phyloP scores from a whole-genome alignment of 2,888 invertebrate genomes.

The Orchesellides sinensis region DNA sequence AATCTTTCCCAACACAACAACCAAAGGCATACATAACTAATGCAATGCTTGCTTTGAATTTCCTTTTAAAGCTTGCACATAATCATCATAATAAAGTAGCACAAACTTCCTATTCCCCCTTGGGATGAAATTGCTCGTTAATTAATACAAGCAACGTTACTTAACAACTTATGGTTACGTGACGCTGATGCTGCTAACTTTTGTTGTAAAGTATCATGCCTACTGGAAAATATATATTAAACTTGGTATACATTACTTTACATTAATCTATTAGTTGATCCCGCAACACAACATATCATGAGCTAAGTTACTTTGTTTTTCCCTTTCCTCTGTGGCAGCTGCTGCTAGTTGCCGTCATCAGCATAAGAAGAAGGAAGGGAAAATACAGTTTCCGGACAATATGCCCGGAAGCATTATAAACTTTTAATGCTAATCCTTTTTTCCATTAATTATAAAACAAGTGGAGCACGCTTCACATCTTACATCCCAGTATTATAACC shows the following conservation, averaged over 20 bases:
- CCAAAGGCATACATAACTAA: neutral
- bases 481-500: no score
- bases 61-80: constrained; percentile 9
- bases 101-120: constrained; percentile 44
- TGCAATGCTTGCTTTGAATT: neutral
- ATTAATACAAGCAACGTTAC: constrained; percentile 66
- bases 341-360: constrained; percentile 39
- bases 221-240: constrained; percentile 27
- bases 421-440: constrained; percentile 64
- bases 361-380: constrained; percentile 49
- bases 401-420: constrained; percentile 62
- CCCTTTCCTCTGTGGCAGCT: constrained; percentile 38
- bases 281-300: neutral
- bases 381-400: constrained; percentile 60
- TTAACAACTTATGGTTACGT: constrained; percentile 44
- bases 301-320: neutral
- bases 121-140: constrained; percentile 64
- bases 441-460: constrained; percentile 62
- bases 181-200: constrained; percentile 47
- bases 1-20: constrained; percentile 2
- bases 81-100: neutral
- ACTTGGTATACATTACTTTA: no score
- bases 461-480: constrained; percentile 33
- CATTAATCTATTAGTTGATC: neutral
- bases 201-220: constrained; percentile 35